Conservation (phyloP, 2,888 invertebrate genomes). For the Lucinisca nassula region DNA sequence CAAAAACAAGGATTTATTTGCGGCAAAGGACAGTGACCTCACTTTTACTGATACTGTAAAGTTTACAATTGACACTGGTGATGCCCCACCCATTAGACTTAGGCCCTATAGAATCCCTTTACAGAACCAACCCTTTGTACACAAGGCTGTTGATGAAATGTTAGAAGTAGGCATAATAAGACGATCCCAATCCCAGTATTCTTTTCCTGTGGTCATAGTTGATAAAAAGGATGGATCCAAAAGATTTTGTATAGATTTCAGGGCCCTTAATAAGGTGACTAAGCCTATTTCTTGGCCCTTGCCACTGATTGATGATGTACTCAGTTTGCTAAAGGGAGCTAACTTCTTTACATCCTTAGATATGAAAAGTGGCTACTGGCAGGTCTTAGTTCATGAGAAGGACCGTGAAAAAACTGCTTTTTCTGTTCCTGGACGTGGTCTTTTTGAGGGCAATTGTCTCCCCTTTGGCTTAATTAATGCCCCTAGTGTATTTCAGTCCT, state of each 20-base stretch:
- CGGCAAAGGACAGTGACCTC: background rate
- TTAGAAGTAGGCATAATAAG: background rate
- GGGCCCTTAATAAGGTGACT: no score
- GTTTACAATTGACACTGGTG: background rate
- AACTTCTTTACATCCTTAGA: conserved; percentile 42
- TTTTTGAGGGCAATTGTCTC: no score
- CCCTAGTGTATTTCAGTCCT: conserved; percentile 28
- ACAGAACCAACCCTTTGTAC: background rate
- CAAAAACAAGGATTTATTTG: no score
- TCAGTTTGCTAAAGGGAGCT: conserved; percentile 32
- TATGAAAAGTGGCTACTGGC: conserved; percentile 55
- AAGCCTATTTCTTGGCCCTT: conserved; percentile 29
- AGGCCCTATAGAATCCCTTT: background rate
- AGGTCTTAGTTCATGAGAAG: conserved; percentile 39
- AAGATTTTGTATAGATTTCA: no score
- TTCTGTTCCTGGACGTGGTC: conserved; percentile 21
- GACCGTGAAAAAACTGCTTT: conserved; percentile 60
- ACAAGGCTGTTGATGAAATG: background rate
- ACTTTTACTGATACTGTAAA: background rate
- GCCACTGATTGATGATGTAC: conserved; percentile 32
- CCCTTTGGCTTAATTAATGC: no score
- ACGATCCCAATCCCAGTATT: background rate
- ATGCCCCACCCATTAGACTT: background rate
- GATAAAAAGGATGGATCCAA: conserved; percentile 25
- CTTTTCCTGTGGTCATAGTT: background rate